These are phyloP conservation scores for Hylomyscus alleni DNA, from an alignment of 2,797 vertebrate species.

Conservation along the genomic window DNA sequence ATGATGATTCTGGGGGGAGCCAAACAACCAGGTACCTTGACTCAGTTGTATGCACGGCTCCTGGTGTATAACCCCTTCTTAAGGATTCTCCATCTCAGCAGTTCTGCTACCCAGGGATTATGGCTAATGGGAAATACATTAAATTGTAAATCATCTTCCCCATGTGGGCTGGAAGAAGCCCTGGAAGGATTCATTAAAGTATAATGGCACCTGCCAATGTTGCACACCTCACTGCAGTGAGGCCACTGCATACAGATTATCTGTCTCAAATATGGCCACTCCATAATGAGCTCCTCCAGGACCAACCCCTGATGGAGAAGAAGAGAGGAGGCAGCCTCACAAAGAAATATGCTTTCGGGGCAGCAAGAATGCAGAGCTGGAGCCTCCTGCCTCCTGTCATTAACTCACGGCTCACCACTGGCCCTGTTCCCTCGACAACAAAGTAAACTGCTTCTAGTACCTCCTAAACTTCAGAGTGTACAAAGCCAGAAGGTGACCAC, in stretches of 20 bases:
- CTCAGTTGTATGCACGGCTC: background rate
- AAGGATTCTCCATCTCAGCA: slow-evolving; percentile 1
- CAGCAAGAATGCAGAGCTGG: background rate
- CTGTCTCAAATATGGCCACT: slow-evolving; percentile 13
- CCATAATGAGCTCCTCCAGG: slow-evolving; percentile 69
- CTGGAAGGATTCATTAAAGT: slow-evolving; percentile 68
- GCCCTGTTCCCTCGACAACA: background rate
- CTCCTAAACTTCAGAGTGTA: background rate
- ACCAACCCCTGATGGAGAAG: background rate
- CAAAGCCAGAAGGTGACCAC: background rate
- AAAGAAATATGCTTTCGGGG: slow-evolving; percentile 24
- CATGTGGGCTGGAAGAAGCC: slow-evolving; percentile 2
- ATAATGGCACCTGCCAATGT: slow-evolving; percentile 39
- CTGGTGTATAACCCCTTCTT: background rate
- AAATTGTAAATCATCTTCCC: slow-evolving; percentile 47
- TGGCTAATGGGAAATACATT: slow-evolving; percentile 65
- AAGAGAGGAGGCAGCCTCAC: slow-evolving; percentile 42
- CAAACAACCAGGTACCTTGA: background rate
- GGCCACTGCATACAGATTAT: slow-evolving; percentile 48
- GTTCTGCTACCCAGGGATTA: background rate
- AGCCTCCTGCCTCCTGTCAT: background rate
- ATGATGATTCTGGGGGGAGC: background rate
- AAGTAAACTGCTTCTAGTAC: background rate
- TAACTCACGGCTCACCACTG: background rate
- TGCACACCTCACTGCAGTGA: background rate